phyloP scores from a whole-genome alignment of 2,888 invertebrate genomes.

The Conistra vaccinii region DNA sequence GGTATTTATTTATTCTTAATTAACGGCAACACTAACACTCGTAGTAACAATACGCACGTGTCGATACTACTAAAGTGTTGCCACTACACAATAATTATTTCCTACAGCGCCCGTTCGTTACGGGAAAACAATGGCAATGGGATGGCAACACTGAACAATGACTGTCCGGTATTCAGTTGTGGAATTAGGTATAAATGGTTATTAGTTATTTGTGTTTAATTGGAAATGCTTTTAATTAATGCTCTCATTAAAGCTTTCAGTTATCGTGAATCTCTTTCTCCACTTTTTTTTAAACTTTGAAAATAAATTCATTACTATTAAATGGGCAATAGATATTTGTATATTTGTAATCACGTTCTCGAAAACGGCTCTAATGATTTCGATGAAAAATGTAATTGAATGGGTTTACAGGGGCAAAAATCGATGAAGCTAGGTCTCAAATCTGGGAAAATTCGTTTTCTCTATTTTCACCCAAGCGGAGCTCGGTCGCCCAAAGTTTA shows the following conservation, averaged over 20 bases:
- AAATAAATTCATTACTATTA: background rate
- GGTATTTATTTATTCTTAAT: conserved; percentile 66
- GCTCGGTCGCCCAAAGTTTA: no score
- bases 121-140: conserved; percentile 77
- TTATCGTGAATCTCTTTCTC: background rate
- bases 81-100: conserved; percentile 88
- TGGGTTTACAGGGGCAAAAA: no score
- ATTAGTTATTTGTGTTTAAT: conserved; percentile 59
- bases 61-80: conserved; percentile 82
- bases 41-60: conserved; percentile 76
- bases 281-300: background rate
- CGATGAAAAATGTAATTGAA: no score
- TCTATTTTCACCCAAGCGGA: no score
- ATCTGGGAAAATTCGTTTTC: no score
- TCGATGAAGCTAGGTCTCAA: no score
- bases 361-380: no score
- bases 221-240: conserved; percentile 27
- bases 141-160: conserved; percentile 83
- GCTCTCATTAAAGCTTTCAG: background rate
- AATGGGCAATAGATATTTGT: no score
- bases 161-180: conserved; percentile 71
- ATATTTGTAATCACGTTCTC: no score
- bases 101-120: conserved; percentile 83
- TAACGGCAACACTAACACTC: conserved; percentile 65
- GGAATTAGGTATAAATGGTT: conserved; percentile 70